phyloP scores from a whole-genome alignment of 2,888 invertebrate species.

The Synanthedon vespiformis region DNA sequence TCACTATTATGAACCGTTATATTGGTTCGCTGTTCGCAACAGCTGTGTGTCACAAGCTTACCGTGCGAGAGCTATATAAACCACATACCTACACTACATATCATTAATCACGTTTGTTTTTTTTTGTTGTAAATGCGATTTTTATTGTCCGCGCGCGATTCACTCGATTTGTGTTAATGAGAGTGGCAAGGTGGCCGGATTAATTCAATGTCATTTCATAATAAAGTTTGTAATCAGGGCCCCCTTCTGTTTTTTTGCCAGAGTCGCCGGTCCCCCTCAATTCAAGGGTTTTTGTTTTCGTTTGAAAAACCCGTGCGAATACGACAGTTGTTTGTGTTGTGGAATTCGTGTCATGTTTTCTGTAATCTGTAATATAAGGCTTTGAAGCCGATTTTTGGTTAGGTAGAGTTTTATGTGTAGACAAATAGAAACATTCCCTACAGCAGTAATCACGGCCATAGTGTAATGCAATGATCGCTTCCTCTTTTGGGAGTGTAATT shows the following conservation, averaged over 20 bases:
- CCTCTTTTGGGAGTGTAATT: too few species aligned
- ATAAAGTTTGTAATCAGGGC: slow-evolving; percentile 33
- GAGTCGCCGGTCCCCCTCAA: slow-evolving; percentile 5
- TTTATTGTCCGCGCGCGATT: slow-evolving; percentile 50
- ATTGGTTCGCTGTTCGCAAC: neutral
- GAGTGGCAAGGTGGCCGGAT: slow-evolving; percentile 55
- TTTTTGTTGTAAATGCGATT: slow-evolving; percentile 58
- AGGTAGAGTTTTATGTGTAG: too few species aligned
- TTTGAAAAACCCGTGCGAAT: slow-evolving; percentile 27
- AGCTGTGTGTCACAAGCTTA: slow-evolving; percentile 8
- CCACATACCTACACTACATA: slow-evolving; percentile 17
- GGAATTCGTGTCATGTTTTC: slow-evolving; percentile 12
- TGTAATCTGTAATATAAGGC: neutral
- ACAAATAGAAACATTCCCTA: too few species aligned
- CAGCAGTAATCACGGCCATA: too few species aligned
- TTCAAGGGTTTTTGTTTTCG: slow-evolving; percentile 15
- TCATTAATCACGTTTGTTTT: slow-evolving; percentile 58
- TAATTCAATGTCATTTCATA: slow-evolving; percentile 57
- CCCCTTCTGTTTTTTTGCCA: slow-evolving; percentile 19
- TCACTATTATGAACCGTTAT: too few species aligned
- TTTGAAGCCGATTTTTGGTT: too few species aligned
- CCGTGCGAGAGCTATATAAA: slow-evolving; percentile 7
- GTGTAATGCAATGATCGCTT: too few species aligned
- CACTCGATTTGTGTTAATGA: slow-evolving; percentile 58
- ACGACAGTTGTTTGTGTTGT: slow-evolving; percentile 20